Evolutionary conservation across 2,113 vertebrate genomes (phyloP).

Genomic region (Delphinapterus leucas): DNA sequence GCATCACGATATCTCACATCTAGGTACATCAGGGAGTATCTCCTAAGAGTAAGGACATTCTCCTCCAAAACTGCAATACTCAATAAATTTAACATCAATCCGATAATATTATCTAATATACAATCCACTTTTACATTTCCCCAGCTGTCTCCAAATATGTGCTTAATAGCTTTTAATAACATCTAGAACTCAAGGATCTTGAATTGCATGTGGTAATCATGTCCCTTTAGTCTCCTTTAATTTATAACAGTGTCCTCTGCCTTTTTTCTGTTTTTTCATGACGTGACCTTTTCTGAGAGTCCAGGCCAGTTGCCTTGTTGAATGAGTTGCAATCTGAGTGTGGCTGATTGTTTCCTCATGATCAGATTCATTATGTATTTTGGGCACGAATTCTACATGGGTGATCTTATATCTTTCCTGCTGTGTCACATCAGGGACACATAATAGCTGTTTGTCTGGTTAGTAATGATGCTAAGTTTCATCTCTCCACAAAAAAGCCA

Average conservation of each 20-base stretch:
- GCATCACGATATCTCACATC: neutral
- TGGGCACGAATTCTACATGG: neutral
- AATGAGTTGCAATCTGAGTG: neutral
- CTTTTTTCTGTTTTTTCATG: neutral
- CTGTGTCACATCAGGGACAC: neutral
- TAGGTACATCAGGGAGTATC: neutral
- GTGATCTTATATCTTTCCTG: neutral
- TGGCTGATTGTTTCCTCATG: neutral
- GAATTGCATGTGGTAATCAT: neutral
- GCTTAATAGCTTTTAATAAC: neutral
- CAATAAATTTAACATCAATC: conserved; percentile 11
- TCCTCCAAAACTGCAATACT: neutral
- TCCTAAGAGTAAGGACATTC: conserved; percentile 1
- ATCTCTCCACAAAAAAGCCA: conserved; percentile 1
- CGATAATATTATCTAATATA: neutral
- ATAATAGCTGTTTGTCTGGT: neutral
- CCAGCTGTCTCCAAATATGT: neutral
- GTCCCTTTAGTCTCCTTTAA: neutral
- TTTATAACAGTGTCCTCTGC: neutral
- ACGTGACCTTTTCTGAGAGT: conserved; percentile 12
- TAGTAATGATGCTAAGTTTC: conserved; percentile 43
- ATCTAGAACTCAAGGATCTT: neutral
- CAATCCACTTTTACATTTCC: neutral
- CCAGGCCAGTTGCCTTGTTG: neutral
- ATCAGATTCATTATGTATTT: neutral